phyloP scores from a whole-genome alignment of 2,797 vertebrate genomes.

The Orestias chungarensis region DNA sequence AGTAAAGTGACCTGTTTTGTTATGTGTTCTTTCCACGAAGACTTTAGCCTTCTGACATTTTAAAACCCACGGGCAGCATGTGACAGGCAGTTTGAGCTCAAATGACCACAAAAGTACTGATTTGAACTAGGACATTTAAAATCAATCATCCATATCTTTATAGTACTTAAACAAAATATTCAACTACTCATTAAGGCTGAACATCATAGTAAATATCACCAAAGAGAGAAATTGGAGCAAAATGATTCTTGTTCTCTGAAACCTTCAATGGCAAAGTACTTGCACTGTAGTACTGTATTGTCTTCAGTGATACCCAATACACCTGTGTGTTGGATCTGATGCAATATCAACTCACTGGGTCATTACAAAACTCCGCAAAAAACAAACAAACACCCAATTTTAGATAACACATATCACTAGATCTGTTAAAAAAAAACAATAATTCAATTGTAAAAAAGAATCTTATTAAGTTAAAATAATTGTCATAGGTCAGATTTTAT shows the following conservation, averaged over 20 bases:
- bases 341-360: too few relatives aligned
- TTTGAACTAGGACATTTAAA: slow-evolving; percentile 31
- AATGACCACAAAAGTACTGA: slow-evolving; percentile 14
- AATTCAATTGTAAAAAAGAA: too few relatives aligned
- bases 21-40: slow-evolving; percentile 11
- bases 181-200: slow-evolving; percentile 20
- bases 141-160: slow-evolving; percentile 29
- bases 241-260: slow-evolving; percentile 13
- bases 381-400: neutral
- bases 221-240: slow-evolving; percentile 29
- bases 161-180: slow-evolving; percentile 41
- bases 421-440: too few relatives aligned
- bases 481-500: neutral
- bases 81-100: slow-evolving; percentile 12
- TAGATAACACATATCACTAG: too few relatives aligned
- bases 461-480: too few relatives aligned
- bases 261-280: slow-evolving; percentile 10
- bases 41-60: slow-evolving; percentile 21
- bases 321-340: too few relatives aligned
- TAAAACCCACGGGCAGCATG: slow-evolving; percentile 16
- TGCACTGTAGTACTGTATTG: neutral
- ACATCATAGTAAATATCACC: slow-evolving; percentile 29
- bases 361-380: neutral
- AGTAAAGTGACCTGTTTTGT: slow-evolving; percentile 21
- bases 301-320: neutral